A percentile compares a stretch with the other conserved stretches of the same genome.
Evolutionary conservation across 2,888 invertebrate genomes (phyloP).

Genomic region (Andrena chrysosceles): DNA sequence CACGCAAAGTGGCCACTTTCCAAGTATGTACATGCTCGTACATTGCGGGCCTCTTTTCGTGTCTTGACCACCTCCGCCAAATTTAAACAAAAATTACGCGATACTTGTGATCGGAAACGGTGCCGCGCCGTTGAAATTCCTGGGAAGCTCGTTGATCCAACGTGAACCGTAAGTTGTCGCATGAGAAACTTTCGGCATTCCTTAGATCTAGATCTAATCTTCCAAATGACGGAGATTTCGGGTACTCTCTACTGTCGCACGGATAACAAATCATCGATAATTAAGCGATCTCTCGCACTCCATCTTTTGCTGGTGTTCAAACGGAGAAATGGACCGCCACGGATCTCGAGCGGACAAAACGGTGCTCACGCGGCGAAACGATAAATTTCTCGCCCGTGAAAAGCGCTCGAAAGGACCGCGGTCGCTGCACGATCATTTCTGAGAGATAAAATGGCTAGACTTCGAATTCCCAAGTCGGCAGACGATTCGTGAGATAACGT

Average conservation of each 20-base stretch:
- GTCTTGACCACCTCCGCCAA: background rate
- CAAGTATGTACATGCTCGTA: background rate
- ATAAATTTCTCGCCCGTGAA: background rate
- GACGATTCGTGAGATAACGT: conserved; percentile 13
- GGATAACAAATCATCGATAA: background rate
- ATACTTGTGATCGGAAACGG: background rate
- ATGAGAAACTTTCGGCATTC: background rate
- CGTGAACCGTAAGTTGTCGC: no score
- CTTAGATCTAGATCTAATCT: conserved; percentile 29
- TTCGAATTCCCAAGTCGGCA: background rate
- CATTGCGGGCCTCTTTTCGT: background rate
- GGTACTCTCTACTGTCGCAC: background rate
- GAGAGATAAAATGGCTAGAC: background rate
- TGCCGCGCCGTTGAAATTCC: conserved; percentile 28
- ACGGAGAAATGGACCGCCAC: background rate
- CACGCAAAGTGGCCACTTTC: background rate
- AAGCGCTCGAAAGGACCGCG: background rate
- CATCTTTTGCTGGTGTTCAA: background rate
- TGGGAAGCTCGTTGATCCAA: background rate
- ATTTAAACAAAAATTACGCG: background rate
- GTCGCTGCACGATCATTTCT: background rate
- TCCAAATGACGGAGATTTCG: no score
- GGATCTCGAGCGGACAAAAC: conserved; percentile 17
- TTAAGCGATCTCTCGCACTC: background rate
- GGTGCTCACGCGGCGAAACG: conserved; percentile 7